phyloP scores from a whole-genome alignment of 1,140 invertebrate species.

The Schlechtendalia chinensis region DNA sequence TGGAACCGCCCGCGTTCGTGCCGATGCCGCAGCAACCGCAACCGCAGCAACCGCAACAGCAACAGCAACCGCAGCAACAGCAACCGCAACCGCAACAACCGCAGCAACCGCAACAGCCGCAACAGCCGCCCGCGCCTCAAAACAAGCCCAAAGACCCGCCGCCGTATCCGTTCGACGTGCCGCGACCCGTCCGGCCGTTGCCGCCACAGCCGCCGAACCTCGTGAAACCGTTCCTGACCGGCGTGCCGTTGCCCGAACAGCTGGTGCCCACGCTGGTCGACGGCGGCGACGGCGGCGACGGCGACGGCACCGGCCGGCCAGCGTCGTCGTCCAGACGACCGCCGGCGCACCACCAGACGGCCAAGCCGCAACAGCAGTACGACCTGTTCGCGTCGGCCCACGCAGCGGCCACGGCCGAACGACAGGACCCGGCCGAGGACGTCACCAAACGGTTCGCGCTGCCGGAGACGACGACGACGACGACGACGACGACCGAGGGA shows the following conservation, averaged over 20 bases:
- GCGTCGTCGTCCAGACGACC: slow-evolving; percentile 1
- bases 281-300: neutral
- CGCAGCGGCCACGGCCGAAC: neutral
- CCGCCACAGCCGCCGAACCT: slow-evolving; percentile 54
- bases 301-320: neutral
- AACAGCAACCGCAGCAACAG: slow-evolving; percentile 18
- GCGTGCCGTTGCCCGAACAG: slow-evolving; percentile 72
- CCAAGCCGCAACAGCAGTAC: slow-evolving; percentile 30
- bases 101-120: neutral
- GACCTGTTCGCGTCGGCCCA: neutral
- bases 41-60: neutral
- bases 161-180: slow-evolving; percentile 70
- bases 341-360: slow-evolving; percentile 23
- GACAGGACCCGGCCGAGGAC: neutral
- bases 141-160: slow-evolving; percentile 58
- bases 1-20: slow-evolving; percentile 61
- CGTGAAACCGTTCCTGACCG: slow-evolving; percentile 63
- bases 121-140: neutral
- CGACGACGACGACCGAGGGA: neutral
- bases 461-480: neutral
- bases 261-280: slow-evolving; percentile 62
- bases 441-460: neutral
- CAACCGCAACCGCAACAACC: neutral
- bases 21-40: slow-evolving; percentile 44
- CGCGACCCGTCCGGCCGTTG: slow-evolving; percentile 57